These are phyloP conservation scores for Harpagifer antarcticus DNA, from an alignment of 2,797 vertebrate genomes.

Conservation along the genomic window DNA sequence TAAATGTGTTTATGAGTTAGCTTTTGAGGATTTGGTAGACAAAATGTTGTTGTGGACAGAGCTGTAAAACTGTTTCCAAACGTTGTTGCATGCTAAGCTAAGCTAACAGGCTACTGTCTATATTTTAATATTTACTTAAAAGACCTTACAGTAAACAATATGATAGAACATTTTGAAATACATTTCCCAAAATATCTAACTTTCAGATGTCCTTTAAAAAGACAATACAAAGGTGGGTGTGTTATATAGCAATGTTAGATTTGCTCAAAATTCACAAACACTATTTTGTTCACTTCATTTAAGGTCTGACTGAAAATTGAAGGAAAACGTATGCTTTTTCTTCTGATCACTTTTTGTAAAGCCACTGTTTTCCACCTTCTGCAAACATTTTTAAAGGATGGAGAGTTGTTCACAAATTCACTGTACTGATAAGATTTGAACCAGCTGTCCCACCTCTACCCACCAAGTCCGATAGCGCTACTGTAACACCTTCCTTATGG, in stretches of 20 bases:
- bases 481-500: slow-evolving; percentile 84
- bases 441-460: slow-evolving; percentile 77
- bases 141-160: background rate
- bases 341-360: background rate
- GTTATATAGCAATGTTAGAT: background rate
- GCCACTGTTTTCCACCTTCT: slow-evolving; percentile 24
- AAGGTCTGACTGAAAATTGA: background rate
- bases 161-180: background rate
- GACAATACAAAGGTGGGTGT: background rate
- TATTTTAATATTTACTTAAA: background rate
- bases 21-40: no score
- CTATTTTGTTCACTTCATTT: background rate
- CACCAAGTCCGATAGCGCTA: slow-evolving; percentile 73
- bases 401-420: slow-evolving; percentile 60
- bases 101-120: no score
- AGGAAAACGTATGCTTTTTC: background rate
- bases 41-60: no score
- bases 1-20: no score
- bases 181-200: background rate
- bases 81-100: no score
- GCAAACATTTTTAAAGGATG: slow-evolving; percentile 75
- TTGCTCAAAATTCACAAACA: background rate
- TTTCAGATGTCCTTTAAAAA: background rate
- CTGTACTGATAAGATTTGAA: slow-evolving; percentile 75
- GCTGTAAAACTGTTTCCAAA: no score